Evolutionary conservation across 2,888 invertebrate genomes (phyloP), one percentile per base, ranked within the genome.

Genomic region (Amphimallon solstitiale): DNA sequence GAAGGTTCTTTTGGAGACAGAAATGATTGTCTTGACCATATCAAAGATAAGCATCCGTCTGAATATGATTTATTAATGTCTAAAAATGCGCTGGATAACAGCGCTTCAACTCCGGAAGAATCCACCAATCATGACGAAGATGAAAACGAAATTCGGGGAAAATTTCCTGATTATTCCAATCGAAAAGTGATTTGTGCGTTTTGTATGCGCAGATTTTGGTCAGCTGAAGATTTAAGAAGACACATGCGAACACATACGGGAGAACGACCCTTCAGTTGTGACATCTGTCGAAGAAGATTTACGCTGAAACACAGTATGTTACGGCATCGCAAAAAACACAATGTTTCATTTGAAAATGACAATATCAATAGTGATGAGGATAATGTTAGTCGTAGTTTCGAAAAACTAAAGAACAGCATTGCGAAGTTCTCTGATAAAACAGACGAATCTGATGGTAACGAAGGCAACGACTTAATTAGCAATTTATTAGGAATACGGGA

Each of bases 161-260:
- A 92, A 74, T 92, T 93, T 79, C 93, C 93, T 0, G 94, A 94
- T 79, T 94, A 94, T 76, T 92, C 92, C 66, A 93, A 94, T 76
- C 86, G 94, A 76, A 94, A 94, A 86, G 94, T 92, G 4, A 92
- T 94, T 64, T 95, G 97, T 80, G 95, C 95, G 0, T 94, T 97
- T 78, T 97, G 97, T 81, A 87, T 95, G 79, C 91, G 96, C 68
- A 90, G 95, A 49, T 97, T 97, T 84, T 96, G 95, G 95, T 96
- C 96, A 0, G 93, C 95, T 0, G 96, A 97, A 80, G 97, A 97
- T 81, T 84, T 97, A 3, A 87, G 96, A 0, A 89, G 96, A 0
- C 97, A 97, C 82, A 96, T 97, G 94, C 86, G 95, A 15, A 96
- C 95, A 0, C 97, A 97, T 80, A 93, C 94, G 0, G 95, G 95